phyloP scores from a whole-genome alignment of 2,797 vertebrate genomes.

The Petrocephalus schoutedeni region DNA sequence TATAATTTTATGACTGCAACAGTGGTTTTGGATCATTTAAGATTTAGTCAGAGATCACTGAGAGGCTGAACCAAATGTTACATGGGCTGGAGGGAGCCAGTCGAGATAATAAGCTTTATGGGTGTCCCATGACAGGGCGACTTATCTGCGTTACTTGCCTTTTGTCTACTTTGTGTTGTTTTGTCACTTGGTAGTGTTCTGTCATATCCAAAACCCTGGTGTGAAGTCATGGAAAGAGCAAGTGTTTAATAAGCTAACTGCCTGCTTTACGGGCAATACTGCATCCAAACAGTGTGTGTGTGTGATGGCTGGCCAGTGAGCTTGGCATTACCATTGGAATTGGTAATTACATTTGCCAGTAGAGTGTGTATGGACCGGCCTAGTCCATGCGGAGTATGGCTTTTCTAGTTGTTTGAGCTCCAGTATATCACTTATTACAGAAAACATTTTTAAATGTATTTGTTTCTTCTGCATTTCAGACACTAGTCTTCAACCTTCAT shows the following conservation, averaged over 20 bases:
- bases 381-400: background rate
- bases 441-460: background rate
- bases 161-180: background rate
- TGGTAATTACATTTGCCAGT: background rate
- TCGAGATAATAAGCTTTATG: conserved; percentile 4
- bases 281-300: background rate
- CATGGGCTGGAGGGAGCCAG: background rate
- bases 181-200: background rate
- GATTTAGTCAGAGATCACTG: conserved; percentile 2
- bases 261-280: background rate
- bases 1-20: background rate
- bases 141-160: background rate
- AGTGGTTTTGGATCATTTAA: conserved; percentile 1
- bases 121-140: background rate
- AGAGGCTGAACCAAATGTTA: conserved; percentile 1
- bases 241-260: conserved; percentile 11
- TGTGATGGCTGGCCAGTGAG: background rate
- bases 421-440: background rate
- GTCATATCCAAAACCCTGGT: background rate
- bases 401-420: background rate
- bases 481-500: background rate
- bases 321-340: background rate
- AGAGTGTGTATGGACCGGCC: background rate
- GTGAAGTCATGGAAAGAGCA: background rate
- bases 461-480: background rate